These are phyloP conservation scores for Eupithecia abbreviata DNA, from an alignment of 2,888 invertebrate species.

Conservation along the genomic window DNA sequence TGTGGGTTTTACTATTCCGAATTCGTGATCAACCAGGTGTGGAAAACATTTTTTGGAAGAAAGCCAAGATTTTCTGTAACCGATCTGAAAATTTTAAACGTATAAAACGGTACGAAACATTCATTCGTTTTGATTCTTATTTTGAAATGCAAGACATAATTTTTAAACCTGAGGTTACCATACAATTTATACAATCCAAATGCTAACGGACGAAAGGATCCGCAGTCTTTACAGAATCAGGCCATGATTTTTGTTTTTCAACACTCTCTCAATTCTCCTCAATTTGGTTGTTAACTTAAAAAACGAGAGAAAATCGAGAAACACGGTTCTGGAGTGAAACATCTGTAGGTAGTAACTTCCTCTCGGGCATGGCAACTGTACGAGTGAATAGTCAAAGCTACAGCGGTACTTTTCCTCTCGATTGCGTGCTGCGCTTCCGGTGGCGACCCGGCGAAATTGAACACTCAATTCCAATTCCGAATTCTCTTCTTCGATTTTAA, in stretches of 20 bases:
- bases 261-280: neutral
- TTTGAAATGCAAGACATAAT: neutral
- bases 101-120: neutral
- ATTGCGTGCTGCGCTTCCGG: slow-evolving; percentile 69
- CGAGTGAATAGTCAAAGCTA: slow-evolving; percentile 72
- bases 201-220: neutral
- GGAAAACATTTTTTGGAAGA: neutral
- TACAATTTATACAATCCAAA: neutral
- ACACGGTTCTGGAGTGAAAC: slow-evolving; percentile 4
- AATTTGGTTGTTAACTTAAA: neutral
- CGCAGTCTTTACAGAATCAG: neutral
- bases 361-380: slow-evolving; percentile 28
- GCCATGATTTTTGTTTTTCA: neutral
- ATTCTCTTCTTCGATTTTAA: slow-evolving; percentile 55
- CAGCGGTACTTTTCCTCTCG: slow-evolving; percentile 71
- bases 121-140: neutral
- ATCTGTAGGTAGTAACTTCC: neutral
- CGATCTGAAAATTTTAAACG: neutral
- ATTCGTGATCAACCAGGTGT: slow-evolving; percentile 5
- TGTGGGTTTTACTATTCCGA: neutral
- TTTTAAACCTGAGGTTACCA: neutral
- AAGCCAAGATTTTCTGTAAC: neutral
- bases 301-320: no score
- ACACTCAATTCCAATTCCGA: slow-evolving; percentile 57
- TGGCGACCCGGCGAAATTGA: slow-evolving; percentile 60